These are phyloP conservation scores for Mus pahari DNA, from an alignment of 2,113 vertebrate species.

Conservation along the genomic window DNA sequence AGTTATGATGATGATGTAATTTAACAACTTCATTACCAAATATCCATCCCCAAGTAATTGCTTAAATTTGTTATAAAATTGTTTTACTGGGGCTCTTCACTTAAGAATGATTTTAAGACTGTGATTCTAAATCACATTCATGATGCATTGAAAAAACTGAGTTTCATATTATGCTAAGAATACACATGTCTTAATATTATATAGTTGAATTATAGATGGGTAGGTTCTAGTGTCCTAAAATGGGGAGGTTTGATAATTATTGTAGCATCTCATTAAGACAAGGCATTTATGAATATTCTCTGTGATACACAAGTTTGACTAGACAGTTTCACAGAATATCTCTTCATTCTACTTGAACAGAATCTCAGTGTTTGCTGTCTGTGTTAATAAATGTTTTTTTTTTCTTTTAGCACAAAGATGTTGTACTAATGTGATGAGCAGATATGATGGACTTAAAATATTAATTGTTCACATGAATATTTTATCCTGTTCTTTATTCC, in stretches of 20 bases:
- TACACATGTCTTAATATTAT: constrained; percentile 5
- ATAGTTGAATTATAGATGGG: background rate
- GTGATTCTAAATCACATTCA: constrained; percentile 34
- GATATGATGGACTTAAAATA: constrained; percentile 58
- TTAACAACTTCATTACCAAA: constrained; percentile 9
- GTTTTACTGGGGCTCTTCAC: background rate
- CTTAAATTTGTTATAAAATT: constrained; percentile 35
- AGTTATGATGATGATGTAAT: constrained; percentile 11
- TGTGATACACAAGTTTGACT: constrained; percentile 38
- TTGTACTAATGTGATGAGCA: constrained; percentile 35
- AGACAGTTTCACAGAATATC: constrained; percentile 3
- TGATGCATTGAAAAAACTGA: constrained; percentile 22
- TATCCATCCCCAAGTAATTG: background rate
- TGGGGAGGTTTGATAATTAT: background rate
- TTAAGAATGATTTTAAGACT: constrained; percentile 40
- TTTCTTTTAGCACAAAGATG: background rate
- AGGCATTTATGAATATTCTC: constrained; percentile 12
- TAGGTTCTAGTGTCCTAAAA: constrained; percentile 21
- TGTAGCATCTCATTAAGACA: constrained; percentile 7
- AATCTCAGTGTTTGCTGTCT: constrained; percentile 36
- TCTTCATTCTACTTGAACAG: constrained; percentile 10
- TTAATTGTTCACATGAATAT: constrained; percentile 60
- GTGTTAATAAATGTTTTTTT: constrained; percentile 38
- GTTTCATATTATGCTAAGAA: background rate
- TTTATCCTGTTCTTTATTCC: constrained; percentile 47